Conservation (phyloP, 2,888 invertebrate genomes). For the Ectemnius lituratus region DNA sequence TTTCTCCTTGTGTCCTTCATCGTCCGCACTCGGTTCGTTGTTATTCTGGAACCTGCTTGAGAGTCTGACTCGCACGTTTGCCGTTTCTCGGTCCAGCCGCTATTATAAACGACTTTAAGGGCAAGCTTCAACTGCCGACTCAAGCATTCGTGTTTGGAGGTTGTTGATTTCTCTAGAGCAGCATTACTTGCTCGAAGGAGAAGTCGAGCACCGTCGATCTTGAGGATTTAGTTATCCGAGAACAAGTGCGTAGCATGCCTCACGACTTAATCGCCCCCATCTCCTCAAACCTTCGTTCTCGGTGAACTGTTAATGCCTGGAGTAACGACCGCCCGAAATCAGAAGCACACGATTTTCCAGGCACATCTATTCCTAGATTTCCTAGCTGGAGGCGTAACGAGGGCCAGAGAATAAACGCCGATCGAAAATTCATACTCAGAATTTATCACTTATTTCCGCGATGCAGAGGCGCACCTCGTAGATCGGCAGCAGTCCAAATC, state of each 20-base stretch:
- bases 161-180: constrained; percentile 14
- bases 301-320: not conserved
- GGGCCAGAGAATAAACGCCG: not conserved
- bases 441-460: constrained; percentile 15
- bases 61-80: not conserved
- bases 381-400: not conserved
- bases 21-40: not conserved
- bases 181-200: constrained; percentile 1
- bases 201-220: not conserved
- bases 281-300: not conserved
- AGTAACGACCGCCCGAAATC: constrained; percentile 16
- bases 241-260: not conserved
- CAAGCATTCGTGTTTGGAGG: constrained; percentile 15
- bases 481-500: constrained; percentile 17
- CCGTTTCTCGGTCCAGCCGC: not conserved
- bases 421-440: not conserved
- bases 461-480: constrained; percentile 29
- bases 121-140: constrained; percentile 1
- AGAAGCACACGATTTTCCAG: not conserved
- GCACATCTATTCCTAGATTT: not conserved
- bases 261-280: not conserved
- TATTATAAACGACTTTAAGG: constrained; percentile 11
- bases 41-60: not conserved
- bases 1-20: not conserved
- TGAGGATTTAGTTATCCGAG: constrained; percentile 6